A percentile compares a stretch with the other conserved stretches of the same genome.
Evolutionary conservation across 2,888 invertebrate species (phyloP).

Genomic region (Nowickia ferox): DNA sequence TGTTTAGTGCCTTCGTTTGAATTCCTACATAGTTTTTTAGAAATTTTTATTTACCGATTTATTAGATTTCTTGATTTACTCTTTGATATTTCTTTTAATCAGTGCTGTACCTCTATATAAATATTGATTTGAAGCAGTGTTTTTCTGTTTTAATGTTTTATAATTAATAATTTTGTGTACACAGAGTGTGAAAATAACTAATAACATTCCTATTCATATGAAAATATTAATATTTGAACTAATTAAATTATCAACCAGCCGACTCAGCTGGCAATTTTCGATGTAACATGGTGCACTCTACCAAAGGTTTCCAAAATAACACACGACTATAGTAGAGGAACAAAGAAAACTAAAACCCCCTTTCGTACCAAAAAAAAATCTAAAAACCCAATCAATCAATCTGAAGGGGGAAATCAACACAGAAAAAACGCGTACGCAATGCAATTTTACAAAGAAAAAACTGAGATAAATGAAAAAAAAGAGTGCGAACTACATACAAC

Average conservation of each 20-base stretch:
- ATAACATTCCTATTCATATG: neutral
- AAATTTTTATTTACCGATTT: too few relatives aligned
- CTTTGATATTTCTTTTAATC: too few relatives aligned
- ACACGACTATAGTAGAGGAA: slow-evolving; percentile 56
- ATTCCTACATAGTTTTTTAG: too few relatives aligned
- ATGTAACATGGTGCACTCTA: slow-evolving; percentile 55
- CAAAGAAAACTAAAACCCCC: slow-evolving; percentile 68
- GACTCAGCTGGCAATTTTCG: neutral
- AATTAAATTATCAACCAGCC: slow-evolving; percentile 34
- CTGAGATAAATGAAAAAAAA: slow-evolving; percentile 31
- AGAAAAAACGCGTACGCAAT: slow-evolving; percentile 70
- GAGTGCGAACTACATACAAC: slow-evolving; percentile 69
- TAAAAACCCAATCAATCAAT: slow-evolving; percentile 71
- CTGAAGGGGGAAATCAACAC: slow-evolving; percentile 59
- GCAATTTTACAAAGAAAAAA: slow-evolving; percentile 62
- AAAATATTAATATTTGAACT: neutral
- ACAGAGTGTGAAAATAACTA: too few relatives aligned
- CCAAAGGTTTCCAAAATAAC: slow-evolving; percentile 68
- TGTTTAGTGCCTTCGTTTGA: too few relatives aligned
- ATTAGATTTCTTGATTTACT: too few relatives aligned
- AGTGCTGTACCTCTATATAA: too few relatives aligned
- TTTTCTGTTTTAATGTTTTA: too few relatives aligned
- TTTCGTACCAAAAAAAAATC: slow-evolving; percentile 19
- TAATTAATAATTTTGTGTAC: too few relatives aligned
- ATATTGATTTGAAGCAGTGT: too few relatives aligned